Conservation (phyloP, 2,113 vertebrate genomes). For the Mola mola region DNA sequence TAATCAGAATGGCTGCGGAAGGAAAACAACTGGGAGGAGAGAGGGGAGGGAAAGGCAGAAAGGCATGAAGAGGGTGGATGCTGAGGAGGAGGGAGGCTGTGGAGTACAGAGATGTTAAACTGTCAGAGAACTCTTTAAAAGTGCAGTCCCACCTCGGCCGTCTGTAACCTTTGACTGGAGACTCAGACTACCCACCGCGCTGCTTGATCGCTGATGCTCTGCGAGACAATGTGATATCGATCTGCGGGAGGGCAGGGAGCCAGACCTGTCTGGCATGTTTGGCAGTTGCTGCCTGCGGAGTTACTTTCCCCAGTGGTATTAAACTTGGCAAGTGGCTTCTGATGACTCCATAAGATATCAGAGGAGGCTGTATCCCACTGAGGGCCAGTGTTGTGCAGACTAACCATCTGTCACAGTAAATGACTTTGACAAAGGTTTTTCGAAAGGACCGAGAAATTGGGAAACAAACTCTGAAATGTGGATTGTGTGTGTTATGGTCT, state of each 20-base stretch:
- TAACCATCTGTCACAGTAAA: conserved; percentile 41
- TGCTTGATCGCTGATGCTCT: conserved; percentile 58
- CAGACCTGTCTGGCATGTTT: conserved; percentile 63
- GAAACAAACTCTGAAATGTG: conserved; percentile 25
- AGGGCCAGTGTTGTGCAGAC: conserved; percentile 20
- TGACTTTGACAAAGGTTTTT: conserved; percentile 20
- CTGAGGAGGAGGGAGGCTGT: not conserved
- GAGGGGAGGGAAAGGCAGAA: conserved; percentile 6
- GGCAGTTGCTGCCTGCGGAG: conserved; percentile 60
- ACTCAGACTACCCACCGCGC: conserved; percentile 46
- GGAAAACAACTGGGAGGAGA: conserved; percentile 54
- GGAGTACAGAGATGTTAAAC: conserved; percentile 66
- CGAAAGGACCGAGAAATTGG: not conserved
- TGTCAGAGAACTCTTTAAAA: conserved; percentile 85
- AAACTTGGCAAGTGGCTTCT: conserved; percentile 50
- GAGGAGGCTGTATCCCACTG: conserved; percentile 26
- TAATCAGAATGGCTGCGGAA: conserved; percentile 68
- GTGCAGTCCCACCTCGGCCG: conserved; percentile 56
- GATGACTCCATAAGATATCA: conserved; percentile 64
- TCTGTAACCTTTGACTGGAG: conserved; percentile 78
- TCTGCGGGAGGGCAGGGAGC: conserved; percentile 35
- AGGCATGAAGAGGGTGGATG: conserved; percentile 8
- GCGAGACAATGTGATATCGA: conserved; percentile 68
- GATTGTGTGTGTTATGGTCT: conserved; percentile 29
- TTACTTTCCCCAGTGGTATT: conserved; percentile 51